Evolutionary conservation across 2,888 invertebrate species (phyloP).

Genomic region (Eupelmus urozonus): DNA sequence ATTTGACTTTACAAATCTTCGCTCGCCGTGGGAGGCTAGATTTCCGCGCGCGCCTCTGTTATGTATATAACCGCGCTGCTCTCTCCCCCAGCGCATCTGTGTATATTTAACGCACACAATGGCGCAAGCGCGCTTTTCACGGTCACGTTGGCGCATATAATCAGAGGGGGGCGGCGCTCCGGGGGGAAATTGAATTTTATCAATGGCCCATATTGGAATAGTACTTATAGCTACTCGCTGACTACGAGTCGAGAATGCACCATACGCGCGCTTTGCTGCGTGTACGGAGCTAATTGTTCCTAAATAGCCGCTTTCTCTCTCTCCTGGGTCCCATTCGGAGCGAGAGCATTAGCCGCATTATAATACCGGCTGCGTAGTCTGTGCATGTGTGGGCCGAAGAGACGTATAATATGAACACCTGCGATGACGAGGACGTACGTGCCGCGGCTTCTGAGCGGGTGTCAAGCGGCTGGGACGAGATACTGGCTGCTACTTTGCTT

Average conservation of each 20-base stretch:
- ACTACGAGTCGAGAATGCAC: too few relatives aligned
- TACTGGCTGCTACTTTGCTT: neutral
- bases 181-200: constrained; percentile 62
- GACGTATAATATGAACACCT: constrained; percentile 45
- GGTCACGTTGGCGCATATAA: constrained; percentile 60
- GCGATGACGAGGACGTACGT: constrained; percentile 43
- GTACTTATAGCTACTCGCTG: neutral
- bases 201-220: constrained; percentile 39
- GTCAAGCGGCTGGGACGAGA: too few relatives aligned
- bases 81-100: neutral
- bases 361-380: constrained; percentile 36
- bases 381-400: constrained; percentile 1
- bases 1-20: constrained; percentile 30
- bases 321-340: too few relatives aligned
- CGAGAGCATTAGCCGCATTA: constrained; percentile 23
- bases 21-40: constrained; percentile 27
- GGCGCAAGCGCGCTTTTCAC: constrained; percentile 53
- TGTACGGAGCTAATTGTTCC: too few relatives aligned
- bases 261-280: constrained; percentile 11
- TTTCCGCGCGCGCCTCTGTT: neutral
- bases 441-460: constrained; percentile 41
- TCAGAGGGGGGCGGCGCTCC: constrained; percentile 39
- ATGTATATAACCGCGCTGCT: constrained; percentile 17
- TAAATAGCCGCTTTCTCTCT: too few relatives aligned
- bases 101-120: neutral